Evolutionary conservation across 1,140 invertebrate species (phyloP), one percentile per base, ranked within the genome.

Genomic region (Brachionus sp.): DNA sequence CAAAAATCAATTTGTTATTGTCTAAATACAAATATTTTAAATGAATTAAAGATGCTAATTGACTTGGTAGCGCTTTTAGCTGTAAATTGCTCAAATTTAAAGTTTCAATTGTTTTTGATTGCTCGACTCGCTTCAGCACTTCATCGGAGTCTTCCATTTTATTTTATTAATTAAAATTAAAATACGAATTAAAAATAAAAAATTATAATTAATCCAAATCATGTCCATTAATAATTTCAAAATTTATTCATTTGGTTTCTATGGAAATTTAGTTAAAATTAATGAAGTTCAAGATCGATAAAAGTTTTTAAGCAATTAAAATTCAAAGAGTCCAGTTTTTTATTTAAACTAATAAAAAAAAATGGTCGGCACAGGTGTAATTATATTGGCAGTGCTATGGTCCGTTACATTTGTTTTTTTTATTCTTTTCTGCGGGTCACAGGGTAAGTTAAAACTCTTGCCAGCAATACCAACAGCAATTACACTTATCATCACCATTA

Each of bases 1-100:
- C 90, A 90, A 95, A 94, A 87, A 98, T 95, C 70, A 99, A 94
- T 90, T 98, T 96, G 91, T 99, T 99, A 88, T 98, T 96, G 77
- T 98, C 98, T 84, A 99, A 91, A 91, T 99, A 98, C 68, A 99
- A 90, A 86, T 95, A 91, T 89, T 98, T 94, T 77, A 99, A 90
- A 87, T 95, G 95, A 3, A 91, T 92, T 77, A 99, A 87, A 86
- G 94, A 92, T 53, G 94, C 93, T 84, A 99, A 90, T 23, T 95
- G 96, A 86, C 94, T 92, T 19, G 97, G 96, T 16, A 84, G n/a
- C 13, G 78, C 75, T 13, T 64, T 70, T 13, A 84, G 39, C 3
- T 84, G 16, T 5, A 77, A 35, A 80, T 84, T 77, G 23, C 46
- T 84, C 23, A 84, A 70, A 50, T 84, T 84, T 12, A 84, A 37